phyloP scores from a whole-genome alignment of 2,888 invertebrate genomes.

The Cephus spinipes region DNA sequence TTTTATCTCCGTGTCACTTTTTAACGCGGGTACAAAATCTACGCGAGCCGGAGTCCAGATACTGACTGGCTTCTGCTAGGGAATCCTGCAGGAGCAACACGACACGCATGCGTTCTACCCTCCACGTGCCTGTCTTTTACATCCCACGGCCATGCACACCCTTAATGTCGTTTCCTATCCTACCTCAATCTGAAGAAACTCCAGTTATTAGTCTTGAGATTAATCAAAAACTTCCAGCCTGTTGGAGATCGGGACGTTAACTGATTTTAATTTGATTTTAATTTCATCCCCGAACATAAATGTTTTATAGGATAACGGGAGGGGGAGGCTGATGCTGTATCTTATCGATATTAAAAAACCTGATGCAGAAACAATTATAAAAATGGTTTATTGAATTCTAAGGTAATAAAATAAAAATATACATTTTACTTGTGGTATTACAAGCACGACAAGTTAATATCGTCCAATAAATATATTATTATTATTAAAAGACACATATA shows the following conservation, averaged over 20 bases:
- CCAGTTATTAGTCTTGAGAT: conserved; percentile 38
- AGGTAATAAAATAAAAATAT: too few species aligned
- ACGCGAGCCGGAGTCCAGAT: conserved; percentile 57
- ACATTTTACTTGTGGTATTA: too few species aligned
- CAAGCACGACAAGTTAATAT: too few species aligned
- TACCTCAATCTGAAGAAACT: conserved; percentile 29
- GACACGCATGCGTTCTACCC: conserved; percentile 57
- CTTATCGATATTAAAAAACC: too few species aligned
- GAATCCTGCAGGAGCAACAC: conserved; percentile 59
- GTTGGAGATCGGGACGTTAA: conserved; percentile 33
- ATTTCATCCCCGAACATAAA: conserved; percentile 23
- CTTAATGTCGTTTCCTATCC: conserved; percentile 16
- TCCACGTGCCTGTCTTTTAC: conserved; percentile 56
- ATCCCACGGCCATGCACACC: conserved; percentile 33
- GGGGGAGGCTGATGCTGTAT: too few species aligned
- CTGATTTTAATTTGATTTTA: conserved; percentile 35
- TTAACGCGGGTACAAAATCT: conserved; percentile 39
- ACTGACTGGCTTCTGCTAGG: conserved; percentile 55
- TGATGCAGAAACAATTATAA: too few species aligned
- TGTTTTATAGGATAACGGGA: too few species aligned
- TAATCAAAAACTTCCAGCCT: conserved; percentile 42
- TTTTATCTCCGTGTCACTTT: conserved; percentile 20
- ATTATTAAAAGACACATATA: too few species aligned
- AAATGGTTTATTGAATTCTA: too few species aligned
- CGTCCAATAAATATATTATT: too few species aligned